phyloP scores from a whole-genome alignment of 2,113 vertebrate species.

The Hucho hucho region DNA sequence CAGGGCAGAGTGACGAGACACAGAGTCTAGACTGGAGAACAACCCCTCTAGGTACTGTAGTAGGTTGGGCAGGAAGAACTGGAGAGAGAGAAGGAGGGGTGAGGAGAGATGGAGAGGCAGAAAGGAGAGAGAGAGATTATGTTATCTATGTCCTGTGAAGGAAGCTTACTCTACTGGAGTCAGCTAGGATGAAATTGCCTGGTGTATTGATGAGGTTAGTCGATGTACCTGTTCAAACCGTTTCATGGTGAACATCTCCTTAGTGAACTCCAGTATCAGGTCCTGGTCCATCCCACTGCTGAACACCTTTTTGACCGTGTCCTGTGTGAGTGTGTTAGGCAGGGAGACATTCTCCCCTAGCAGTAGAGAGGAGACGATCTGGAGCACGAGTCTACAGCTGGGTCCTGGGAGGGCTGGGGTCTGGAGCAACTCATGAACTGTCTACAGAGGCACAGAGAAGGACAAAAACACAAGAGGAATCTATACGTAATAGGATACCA shows the following conservation, averaged over 20 bases:
- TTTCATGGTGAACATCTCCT: slow-evolving; percentile 88
- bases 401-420: slow-evolving; percentile 67
- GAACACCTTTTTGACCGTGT: slow-evolving; percentile 83
- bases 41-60: slow-evolving; percentile 78
- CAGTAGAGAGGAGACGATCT: slow-evolving; percentile 81
- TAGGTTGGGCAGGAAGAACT: slow-evolving; percentile 89
- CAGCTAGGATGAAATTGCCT: neutral
- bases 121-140: neutral
- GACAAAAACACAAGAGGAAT: neutral
- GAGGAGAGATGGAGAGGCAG: neutral
- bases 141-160: neutral
- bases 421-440: slow-evolving; percentile 72
- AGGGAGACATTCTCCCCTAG: slow-evolving; percentile 81
- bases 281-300: slow-evolving; percentile 71
- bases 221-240: slow-evolving; percentile 88
- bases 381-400: slow-evolving; percentile 79
- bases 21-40: slow-evolving; percentile 67
- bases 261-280: slow-evolving; percentile 84
- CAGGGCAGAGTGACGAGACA: slow-evolving; percentile 68
- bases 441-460: slow-evolving; percentile 58
- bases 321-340: slow-evolving; percentile 73
- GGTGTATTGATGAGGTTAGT: neutral
- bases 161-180: neutral
- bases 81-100: neutral
- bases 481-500: no score